Evolutionary conservation across 2,888 invertebrate species (phyloP).

Genomic region (Xestia xanthographa): DNA sequence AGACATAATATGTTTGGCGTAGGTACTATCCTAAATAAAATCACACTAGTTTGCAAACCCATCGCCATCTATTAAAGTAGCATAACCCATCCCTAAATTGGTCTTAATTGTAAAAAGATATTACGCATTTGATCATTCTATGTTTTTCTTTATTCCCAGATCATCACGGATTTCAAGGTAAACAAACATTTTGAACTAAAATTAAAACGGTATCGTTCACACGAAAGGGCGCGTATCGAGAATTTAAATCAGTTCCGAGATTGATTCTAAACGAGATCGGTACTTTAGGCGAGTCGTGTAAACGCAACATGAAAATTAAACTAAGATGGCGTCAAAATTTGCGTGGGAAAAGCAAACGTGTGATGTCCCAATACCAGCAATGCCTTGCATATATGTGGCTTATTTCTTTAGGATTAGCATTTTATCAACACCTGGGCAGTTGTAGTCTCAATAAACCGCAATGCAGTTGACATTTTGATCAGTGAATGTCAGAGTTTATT

Average conservation of each 20-base stretch:
- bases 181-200: slow-evolving; percentile 59
- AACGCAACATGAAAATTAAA: slow-evolving; percentile 55
- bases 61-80: slow-evolving; percentile 51
- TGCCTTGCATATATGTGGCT: slow-evolving; percentile 45
- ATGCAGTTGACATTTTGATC: slow-evolving; percentile 43
- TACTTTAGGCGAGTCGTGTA: slow-evolving; percentile 36
- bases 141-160: slow-evolving; percentile 63
- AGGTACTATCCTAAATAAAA: slow-evolving; percentile 37
- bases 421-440: slow-evolving; percentile 44
- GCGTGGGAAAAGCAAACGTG: slow-evolving; percentile 63
- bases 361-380: slow-evolving; percentile 45
- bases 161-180: slow-evolving; percentile 63
- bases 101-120: slow-evolving; percentile 23
- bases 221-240: slow-evolving; percentile 36
- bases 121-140: slow-evolving; percentile 56
- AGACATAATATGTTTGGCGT: slow-evolving; percentile 35
- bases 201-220: slow-evolving; percentile 49
- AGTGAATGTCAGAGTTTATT: slow-evolving; percentile 49
- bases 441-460: slow-evolving; percentile 31
- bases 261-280: slow-evolving; percentile 52
- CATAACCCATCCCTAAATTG: slow-evolving; percentile 34
- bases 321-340: slow-evolving; percentile 52
- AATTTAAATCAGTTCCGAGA: slow-evolving; percentile 56
- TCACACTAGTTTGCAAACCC: slow-evolving; percentile 60
- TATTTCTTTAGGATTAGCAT: slow-evolving; percentile 51